Evolutionary conservation across 2,888 invertebrate genomes (phyloP).

Genomic region (Lasioglossum zephyrum): DNA sequence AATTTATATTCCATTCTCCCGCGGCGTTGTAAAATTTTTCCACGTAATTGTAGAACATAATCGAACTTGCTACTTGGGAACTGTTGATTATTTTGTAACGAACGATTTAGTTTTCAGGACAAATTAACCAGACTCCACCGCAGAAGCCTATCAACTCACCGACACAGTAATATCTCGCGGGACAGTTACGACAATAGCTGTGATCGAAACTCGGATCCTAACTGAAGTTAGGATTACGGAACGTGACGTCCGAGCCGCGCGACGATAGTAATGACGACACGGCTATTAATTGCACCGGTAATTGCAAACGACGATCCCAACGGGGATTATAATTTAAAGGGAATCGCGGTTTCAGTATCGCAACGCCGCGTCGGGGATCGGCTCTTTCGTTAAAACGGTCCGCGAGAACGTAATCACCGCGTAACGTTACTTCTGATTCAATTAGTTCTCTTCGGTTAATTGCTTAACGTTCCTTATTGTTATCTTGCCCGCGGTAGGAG

Average conservation of each 20-base stretch:
- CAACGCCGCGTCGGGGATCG: not conserved
- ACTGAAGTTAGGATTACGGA: conserved; percentile 46
- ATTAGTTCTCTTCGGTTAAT: not conserved
- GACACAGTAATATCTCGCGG: conserved; percentile 51
- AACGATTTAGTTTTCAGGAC: conserved; percentile 4
- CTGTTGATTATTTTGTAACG: conserved; percentile 8
- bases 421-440: conserved; percentile 30
- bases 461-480: not conserved
- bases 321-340: conserved; percentile 30
- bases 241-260: conserved; percentile 47
- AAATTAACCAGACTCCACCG: conserved; percentile 46
- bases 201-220: conserved; percentile 31
- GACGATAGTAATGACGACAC: conserved; percentile 33
- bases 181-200: conserved; percentile 57
- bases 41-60: not conserved
- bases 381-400: conserved; percentile 18
- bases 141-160: conserved; percentile 52
- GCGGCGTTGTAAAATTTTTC: not conserved
- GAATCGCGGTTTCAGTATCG: conserved; percentile 26
- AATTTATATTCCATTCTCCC: not conserved
- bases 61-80: not conserved
- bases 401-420: conserved; percentile 11
- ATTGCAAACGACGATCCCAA: conserved; percentile 18
- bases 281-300: conserved; percentile 51
- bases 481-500: not conserved